Percentiles rank a stretch among this genome's conserved stretches.
Conservation (phyloP, 2,113 vertebrate genomes). For the Crocuta crocuta region DNA sequence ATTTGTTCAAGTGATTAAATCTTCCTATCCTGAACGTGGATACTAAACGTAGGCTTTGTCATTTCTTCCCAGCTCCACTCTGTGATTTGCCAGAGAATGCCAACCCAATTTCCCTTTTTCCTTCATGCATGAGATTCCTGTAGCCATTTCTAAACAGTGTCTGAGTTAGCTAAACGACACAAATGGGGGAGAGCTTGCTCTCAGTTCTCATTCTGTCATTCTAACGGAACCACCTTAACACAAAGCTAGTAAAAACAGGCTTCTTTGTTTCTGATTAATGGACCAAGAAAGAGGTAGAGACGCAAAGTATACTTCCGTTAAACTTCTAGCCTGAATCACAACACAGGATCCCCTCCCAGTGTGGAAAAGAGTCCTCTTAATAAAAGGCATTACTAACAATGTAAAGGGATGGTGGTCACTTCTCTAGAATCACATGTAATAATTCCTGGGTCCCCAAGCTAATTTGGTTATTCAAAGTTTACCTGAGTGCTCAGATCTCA, state of each 20-base stretch:
- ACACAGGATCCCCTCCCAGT: not conserved
- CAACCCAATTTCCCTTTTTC: rapidly evolving
- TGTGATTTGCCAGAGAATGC: not conserved
- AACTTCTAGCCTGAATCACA: not conserved
- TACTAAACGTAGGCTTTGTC: not conserved
- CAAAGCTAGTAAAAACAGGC: not conserved
- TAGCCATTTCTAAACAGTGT: not conserved
- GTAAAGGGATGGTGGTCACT: not conserved
- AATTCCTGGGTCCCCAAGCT: not conserved
- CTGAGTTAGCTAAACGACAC: not conserved
- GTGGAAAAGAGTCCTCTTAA: not conserved
- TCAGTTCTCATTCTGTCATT: not conserved
- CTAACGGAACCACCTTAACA: not conserved
- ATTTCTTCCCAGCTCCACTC: not conserved
- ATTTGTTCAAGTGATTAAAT: not conserved
- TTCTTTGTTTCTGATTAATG: not conserved
- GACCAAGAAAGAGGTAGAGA: not conserved
- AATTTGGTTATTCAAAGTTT: not conserved
- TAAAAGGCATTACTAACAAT: not conserved
- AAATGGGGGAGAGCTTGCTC: not conserved
- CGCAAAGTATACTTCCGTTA: not conserved
- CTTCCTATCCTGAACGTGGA: not conserved
- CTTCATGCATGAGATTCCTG: not conserved
- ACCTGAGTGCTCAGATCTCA: not conserved
- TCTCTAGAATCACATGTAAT: not conserved